These are phyloP conservation scores for Plutomurus gul DNA, from an alignment of 1,140 invertebrate genomes.

Conservation along the genomic window DNA sequence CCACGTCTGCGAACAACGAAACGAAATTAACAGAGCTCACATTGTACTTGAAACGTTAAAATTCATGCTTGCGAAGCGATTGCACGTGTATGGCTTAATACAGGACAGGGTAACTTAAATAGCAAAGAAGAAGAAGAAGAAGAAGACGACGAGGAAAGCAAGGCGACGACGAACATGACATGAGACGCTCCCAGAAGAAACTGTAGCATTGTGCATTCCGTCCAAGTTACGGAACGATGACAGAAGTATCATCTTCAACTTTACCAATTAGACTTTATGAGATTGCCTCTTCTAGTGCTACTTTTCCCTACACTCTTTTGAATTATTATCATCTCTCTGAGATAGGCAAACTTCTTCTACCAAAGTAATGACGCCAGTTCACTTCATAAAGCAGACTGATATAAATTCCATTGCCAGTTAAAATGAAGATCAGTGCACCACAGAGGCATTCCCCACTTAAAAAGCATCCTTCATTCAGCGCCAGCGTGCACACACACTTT, in stretches of 20 bases:
- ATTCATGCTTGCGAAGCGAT: neutral
- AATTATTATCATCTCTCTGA: neutral
- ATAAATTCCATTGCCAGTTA: too few relatives aligned
- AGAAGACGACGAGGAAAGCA: too few relatives aligned
- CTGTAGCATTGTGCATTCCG: neutral
- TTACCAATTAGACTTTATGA: neutral
- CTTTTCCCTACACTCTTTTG: neutral
- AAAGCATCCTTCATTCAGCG: too few relatives aligned
- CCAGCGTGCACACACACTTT: too few relatives aligned
- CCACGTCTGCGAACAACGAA: conserved; percentile 26
- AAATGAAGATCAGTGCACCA: too few relatives aligned
- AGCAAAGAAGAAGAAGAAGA: too few relatives aligned
- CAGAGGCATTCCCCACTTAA: too few relatives aligned
- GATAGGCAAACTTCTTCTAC: too few relatives aligned
- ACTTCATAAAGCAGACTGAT: too few relatives aligned
- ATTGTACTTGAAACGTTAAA: neutral
- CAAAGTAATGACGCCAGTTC: too few relatives aligned
- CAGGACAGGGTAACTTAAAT: too few relatives aligned
- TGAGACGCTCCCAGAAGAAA: neutral
- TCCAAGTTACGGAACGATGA: neutral
- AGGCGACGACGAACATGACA: neutral
- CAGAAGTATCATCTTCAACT: neutral
- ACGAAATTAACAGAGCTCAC: conserved; percentile 2
- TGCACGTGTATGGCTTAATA: too few relatives aligned
- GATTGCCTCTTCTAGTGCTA: neutral